Conservation (phyloP, 2,113 vertebrate species). For the Hypomesus transpacificus region DNA sequence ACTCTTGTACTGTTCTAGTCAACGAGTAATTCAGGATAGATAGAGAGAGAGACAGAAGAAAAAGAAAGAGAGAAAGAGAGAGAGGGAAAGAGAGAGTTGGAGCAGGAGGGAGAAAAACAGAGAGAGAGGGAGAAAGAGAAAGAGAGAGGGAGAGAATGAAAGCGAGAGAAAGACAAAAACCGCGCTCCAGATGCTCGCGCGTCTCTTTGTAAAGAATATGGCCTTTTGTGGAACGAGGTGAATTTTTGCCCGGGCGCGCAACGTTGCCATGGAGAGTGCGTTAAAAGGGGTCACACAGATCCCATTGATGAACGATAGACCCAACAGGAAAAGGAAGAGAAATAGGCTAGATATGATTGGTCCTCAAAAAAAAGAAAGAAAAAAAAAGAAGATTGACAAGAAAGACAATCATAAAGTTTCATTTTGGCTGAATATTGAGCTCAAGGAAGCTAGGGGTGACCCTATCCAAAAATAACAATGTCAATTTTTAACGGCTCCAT, state of each 20-base stretch:
- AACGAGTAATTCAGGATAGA: constrained; percentile 60
- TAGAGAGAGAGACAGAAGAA: constrained; percentile 39
- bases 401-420: constrained; percentile 8
- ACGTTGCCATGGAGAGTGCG: constrained; percentile 76
- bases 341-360: constrained; percentile 62
- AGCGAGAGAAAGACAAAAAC: too few relatives aligned
- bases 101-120: too few relatives aligned
- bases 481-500: constrained; percentile 24
- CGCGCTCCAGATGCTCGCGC: constrained; percentile 71
- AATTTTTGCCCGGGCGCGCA: constrained; percentile 74
- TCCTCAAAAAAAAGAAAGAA: constrained; percentile 35
- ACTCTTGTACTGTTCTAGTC: constrained; percentile 68
- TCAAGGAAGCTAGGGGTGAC: constrained; percentile 43
- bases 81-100: too few relatives aligned
- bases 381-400: constrained; percentile 31
- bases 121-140: too few relatives aligned
- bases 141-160: too few relatives aligned
- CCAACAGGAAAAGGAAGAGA: constrained; percentile 61
- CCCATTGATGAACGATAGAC: constrained; percentile 69
- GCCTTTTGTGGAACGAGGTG: constrained; percentile 74
- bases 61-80: too few relatives aligned
- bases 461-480: constrained; percentile 40
- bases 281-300: constrained; percentile 80
- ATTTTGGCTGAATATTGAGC: not conserved
- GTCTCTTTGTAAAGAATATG: constrained; percentile 59